Conservation (phyloP, 2,888 invertebrate genomes). For the Lutraria lutraria region DNA sequence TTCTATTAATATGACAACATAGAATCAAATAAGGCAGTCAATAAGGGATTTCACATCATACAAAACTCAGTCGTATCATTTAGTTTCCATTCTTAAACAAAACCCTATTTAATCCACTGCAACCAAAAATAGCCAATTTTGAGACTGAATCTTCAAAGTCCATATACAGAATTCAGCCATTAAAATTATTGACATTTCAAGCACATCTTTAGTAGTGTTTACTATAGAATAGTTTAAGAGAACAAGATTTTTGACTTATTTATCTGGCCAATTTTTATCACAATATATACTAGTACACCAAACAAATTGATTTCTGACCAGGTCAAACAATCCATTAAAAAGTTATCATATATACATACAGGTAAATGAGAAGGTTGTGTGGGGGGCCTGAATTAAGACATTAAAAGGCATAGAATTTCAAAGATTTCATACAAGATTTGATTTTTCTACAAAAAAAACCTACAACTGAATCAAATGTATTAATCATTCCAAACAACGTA, state of each 20-base stretch:
- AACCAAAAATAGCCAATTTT: no score
- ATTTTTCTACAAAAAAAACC: neutral
- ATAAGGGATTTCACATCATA: no score
- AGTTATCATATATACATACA: neutral
- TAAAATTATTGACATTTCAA: no score
- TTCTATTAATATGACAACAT: neutral
- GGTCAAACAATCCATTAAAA: slow-evolving; percentile 15
- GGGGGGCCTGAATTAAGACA: neutral
- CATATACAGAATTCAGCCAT: no score
- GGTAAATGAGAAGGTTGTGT: neutral
- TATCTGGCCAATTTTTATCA: neutral
- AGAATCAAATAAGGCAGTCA: neutral
- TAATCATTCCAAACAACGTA: neutral
- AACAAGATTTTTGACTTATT: neutral
- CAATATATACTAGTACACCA: neutral
- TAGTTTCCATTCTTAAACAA: no score
- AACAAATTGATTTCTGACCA: neutral
- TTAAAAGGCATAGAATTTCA: neutral
- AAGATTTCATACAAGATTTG: neutral
- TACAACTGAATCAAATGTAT: neutral
- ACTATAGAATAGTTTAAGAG: neutral
- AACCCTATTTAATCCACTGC: no score
- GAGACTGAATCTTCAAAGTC: no score
- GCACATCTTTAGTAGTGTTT: no score
- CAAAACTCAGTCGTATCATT: no score